Evolutionary conservation across 2,888 invertebrate genomes (phyloP).

Genomic region (Leistus spinibarbis): DNA sequence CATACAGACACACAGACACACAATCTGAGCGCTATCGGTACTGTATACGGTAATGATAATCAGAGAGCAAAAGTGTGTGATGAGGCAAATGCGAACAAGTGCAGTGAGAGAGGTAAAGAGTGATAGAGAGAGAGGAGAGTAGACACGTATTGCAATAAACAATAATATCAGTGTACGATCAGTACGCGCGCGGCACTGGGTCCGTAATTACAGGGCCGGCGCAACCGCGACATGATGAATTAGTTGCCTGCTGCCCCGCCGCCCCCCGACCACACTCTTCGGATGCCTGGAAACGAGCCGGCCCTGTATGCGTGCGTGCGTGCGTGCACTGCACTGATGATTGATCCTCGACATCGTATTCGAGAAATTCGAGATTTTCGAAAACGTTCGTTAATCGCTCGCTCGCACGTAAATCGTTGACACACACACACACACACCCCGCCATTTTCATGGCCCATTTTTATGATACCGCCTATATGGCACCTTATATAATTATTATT

Average conservation of each 20-base stretch:
- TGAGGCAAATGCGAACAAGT: not conserved
- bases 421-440: constrained; percentile 21
- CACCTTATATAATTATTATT: too few relatives aligned
- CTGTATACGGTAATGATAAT: not conserved
- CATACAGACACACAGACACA: not conserved
- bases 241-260: constrained; percentile 45
- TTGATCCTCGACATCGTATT: constrained; percentile 33
- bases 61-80: not conserved
- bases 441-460: not conserved
- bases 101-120: not conserved
- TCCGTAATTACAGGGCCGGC: constrained; percentile 55
- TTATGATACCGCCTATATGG: too few relatives aligned
- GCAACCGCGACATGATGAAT: constrained; percentile 56
- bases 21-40: constrained; percentile 10
- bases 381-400: constrained; percentile 38
- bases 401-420: constrained; percentile 22
- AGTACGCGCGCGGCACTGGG: constrained; percentile 54
- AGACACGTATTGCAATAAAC: constrained; percentile 38
- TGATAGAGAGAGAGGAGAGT: not conserved
- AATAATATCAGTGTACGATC: constrained; percentile 39
- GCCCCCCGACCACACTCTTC: constrained; percentile 9
- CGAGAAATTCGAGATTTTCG: constrained; percentile 35
- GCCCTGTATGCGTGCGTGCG: constrained; percentile 6
- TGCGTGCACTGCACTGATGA: too few relatives aligned
- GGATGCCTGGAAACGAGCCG: not conserved